Base-by-base conservation (phyloP, 2,113 vertebrate species). In the Podarcis cretensis region DNA sequence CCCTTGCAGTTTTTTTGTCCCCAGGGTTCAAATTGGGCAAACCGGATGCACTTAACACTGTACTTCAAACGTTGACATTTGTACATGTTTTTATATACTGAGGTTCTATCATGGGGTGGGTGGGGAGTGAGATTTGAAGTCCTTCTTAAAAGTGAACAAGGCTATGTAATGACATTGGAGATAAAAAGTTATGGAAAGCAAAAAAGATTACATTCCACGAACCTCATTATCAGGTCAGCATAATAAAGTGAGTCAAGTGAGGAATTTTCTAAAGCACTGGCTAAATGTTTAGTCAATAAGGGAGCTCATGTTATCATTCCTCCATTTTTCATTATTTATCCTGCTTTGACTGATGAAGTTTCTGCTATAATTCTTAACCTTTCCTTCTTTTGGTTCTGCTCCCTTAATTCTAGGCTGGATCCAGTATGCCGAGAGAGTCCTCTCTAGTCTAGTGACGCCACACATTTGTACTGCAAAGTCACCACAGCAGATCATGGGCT, bases 401-500 rank as follows among this genome's bases (percentile, higher is more conserved):
- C 65, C 6, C 0, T 79, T 1, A 54, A 0, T 40, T 85, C 1
- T 85, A 99, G 99, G 99, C 1, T 99, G 99, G 99, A 98, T 99
- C 92, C 98, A 98, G 1, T 99, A 99, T 4, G 97, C 98, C 0
- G 99, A 99, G 92, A 97, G 98, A 16, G 97, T 99, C 10, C 97
- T 99, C 73, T 98, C 98, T 76, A 98, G 97, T 74, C 96, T 98
- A 32, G 97, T 99, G 35, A 99, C 98, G 2, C 97, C 98, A 81
- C 98, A 99, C 95, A 98, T 99, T 92, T 99, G 99, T 96, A 98
- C 98, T 43, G 98, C 98, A 89, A 98, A 98, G 91, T 99, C 99
- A 40, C 98, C 99, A 1, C 99, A 99, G 94, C 99, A 99, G 96
- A 97, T 99, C 93, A 99, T 99, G 99, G 99, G 99, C 77, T 98